Base-by-base conservation (phyloP, 2,888 invertebrate genomes). In the Mechanitis messenoides region DNA sequence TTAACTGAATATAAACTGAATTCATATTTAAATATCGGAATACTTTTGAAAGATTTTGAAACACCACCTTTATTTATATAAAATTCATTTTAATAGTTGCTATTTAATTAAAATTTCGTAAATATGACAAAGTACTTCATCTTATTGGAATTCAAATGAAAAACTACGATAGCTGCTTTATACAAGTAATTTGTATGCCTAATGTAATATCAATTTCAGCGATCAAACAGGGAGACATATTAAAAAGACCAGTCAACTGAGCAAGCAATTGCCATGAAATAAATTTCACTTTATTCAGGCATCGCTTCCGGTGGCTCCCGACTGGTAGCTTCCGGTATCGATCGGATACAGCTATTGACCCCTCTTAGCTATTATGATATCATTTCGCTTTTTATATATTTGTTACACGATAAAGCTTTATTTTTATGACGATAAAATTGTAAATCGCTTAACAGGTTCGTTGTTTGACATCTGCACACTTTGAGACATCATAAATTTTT, bases 271-370 rank as follows among this genome's bases (percentile, higher is more conserved):
- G 64, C 68, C 63, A 56, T 68, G 67, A 69, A 67, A 68, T 69
- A 63, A 69, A 73, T 74, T 72, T 73, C 69, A 74, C 71, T 71
- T 68, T 64, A 63, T 68, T 63, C 63, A 64, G 66, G 59, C 68
- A 62, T 61, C 65, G 60, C 61, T 63, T 69, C 69, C 68, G 61
- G 66, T 64, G 61, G 59, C 75, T 70, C 73, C 72, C 71, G 75
- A 73, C 73, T 69, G 74, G 69, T 56, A 60, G 73, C 72, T 83
- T 84, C 84, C 83, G 80, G 77, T 70, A 82, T 84, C 82, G 84
- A 85, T 82, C 81, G 78, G 77, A 80, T 77, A 79, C 78, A 73
- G 79, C 77, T 81, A 81, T 83, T 84, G 84, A 82, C 82, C 81
- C 79, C 72, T 69, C 73, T 68, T 80, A 76, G 77, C 75, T 80